Base-by-base conservation (phyloP, 2,797 vertebrate genomes). In the Acestrorhynchus altus region DNA sequence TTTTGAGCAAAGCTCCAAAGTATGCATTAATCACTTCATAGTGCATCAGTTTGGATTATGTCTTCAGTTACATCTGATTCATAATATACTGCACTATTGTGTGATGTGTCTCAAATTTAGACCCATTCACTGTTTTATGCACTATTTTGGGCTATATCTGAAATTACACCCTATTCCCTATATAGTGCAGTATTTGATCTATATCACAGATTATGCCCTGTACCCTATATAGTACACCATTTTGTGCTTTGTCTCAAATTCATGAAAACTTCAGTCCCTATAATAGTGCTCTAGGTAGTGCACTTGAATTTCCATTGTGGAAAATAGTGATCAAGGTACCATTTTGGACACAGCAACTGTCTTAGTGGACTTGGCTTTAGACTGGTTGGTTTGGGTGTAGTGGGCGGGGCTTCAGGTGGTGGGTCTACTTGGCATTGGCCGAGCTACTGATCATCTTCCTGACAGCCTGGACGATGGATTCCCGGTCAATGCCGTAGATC, bases 401-500 rank as follows among this genome's bases (percentile, higher is more conserved):
- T 64, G 68, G 77, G 66, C 54, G 63, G 73, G 78, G 67, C 75
- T 59, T 47, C 35, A 46, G 4, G 35, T 66, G 49, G 51, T 4
- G 54, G 69, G 74, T 76, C 89, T 91, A 89, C 74, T 87, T 88
- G 0, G 80, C 87, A 0, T 91, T 89, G 79, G 85, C 89, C 26
- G 94, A 90, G 84, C 85, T 90, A 72, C 88, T 94, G 67, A 75
- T 89, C 24, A 89, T 89, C 47, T 88, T 85, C 85, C 89, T 93
- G 77, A 95, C 93, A 0, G 93, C 91, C 79, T 94, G 92, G 20
- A 87, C 73, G 4, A 96, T 94, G 89, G 93, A 92, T 0, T 95
- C 94, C 66, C 88, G 95, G 83, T 96, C 94, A 4, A 96, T 95
- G 81, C 92, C 93, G 64, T 95, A 95, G 92, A 94, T 91, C 87